Percentiles rank a stretch among this genome's conserved stretches.
phyloP scores from a whole-genome alignment of 2,888 invertebrate genomes.

The Cheiracanthium punctorium region DNA sequence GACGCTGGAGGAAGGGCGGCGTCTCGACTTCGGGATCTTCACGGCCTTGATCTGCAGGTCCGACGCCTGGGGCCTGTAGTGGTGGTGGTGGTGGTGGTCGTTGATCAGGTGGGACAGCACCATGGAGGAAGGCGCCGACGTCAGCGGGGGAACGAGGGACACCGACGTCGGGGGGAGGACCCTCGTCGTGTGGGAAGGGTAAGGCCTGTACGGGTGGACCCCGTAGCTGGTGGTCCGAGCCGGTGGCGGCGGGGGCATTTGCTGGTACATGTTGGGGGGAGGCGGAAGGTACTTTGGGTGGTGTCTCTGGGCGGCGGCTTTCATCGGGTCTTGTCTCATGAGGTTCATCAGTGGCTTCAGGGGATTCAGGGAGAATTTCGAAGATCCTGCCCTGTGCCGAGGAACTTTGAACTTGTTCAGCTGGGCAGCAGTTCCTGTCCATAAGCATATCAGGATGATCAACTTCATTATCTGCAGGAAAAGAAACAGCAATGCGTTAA shows the following conservation, averaged over 20 bases:
- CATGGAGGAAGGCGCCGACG: constrained; percentile 38
- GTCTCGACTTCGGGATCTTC: constrained; percentile 32
- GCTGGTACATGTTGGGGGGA: constrained; percentile 55
- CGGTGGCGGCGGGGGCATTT: constrained; percentile 7
- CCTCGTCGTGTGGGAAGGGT: constrained; percentile 37
- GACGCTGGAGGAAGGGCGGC: constrained; percentile 23
- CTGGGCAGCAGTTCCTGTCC: constrained; percentile 33
- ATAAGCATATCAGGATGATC: constrained; percentile 31
- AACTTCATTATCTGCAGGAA: constrained; percentile 21
- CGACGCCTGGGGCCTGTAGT: constrained; percentile 45
- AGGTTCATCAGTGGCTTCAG: constrained; percentile 59
- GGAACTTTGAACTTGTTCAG: constrained; percentile 50
- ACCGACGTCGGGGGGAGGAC: constrained; percentile 57
- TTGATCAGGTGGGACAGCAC: constrained; percentile 26
- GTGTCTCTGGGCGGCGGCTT: constrained; percentile 48
- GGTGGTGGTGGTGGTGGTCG: constrained; percentile 33
- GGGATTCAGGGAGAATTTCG: constrained; percentile 59
- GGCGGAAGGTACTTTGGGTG: constrained; percentile 55
- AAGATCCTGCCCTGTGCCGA: constrained; percentile 36
- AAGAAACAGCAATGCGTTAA: background rate
- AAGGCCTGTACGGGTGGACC: constrained; percentile 41
- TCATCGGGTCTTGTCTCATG: constrained; percentile 61
- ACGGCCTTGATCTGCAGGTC: constrained; percentile 60
- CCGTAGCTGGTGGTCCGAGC: constrained; percentile 32
- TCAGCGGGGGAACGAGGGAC: constrained; percentile 32